phyloP scores from a whole-genome alignment of 1,140 invertebrate species.

The Oreohelix idahoensis region DNA sequence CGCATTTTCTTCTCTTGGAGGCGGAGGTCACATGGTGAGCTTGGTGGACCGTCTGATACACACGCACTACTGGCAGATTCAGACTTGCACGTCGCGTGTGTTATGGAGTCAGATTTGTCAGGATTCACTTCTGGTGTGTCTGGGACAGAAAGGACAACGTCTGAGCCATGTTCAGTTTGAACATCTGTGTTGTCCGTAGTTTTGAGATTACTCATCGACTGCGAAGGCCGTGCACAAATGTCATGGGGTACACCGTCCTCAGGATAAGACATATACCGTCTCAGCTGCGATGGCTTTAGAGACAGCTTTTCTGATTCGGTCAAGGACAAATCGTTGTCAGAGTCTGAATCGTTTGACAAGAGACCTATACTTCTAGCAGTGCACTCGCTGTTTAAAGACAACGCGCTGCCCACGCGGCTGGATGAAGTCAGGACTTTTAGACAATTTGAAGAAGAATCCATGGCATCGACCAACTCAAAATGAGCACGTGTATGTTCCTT shows the following conservation, averaged over 20 bases:
- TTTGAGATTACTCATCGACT: conserved; percentile 45
- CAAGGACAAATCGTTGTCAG: conserved; percentile 80
- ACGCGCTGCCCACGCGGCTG: conserved; percentile 76
- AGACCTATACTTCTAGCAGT: conserved; percentile 79
- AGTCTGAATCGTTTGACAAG: conserved; percentile 81
- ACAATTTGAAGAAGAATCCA: conserved; percentile 47
- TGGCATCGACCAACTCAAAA: conserved; percentile 41
- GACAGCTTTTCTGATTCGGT: conserved; percentile 39
- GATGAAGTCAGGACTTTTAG: conserved; percentile 50
- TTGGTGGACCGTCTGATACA: background rate
- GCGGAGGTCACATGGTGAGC: background rate
- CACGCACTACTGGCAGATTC: background rate
- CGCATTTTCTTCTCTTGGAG: background rate
- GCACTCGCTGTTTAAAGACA: conserved; percentile 64
- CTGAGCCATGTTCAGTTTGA: background rate
- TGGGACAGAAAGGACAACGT: background rate
- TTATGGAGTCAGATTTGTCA: conserved; percentile 6
- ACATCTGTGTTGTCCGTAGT: conserved; percentile 18
- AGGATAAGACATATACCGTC: conserved; percentile 41
- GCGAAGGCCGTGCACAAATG: conserved; percentile 24
- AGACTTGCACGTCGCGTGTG: background rate
- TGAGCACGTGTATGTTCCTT: conserved; percentile 47
- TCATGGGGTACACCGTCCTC: conserved; percentile 25
- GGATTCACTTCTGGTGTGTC: background rate
- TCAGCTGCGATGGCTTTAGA: conserved; percentile 12